Evolutionary conservation across 2,113 vertebrate genomes (phyloP), one percentile per base, ranked within the genome.

Genomic region (Vulpes lagopus): DNA sequence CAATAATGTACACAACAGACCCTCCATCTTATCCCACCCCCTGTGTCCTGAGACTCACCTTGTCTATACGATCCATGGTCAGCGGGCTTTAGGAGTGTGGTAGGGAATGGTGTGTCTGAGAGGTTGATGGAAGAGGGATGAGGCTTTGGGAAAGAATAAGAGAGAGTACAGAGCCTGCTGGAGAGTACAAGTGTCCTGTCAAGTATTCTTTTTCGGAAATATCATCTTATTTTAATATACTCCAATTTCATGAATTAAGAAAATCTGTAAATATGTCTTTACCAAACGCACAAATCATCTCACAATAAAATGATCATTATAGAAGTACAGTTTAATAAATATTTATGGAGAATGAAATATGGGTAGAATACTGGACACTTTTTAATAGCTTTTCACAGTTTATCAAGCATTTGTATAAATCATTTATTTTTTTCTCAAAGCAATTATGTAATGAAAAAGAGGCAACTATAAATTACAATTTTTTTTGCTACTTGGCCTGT

Each of bases 221-320:
- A 30, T 7, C 51, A 51, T 25, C 53, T 80, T 65, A 71, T 81
- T 69, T 93, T 82, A 81, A 79, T 16, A 53, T 90, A 69, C 6
- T 30, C 30, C 11, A 59, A 80, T 81, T 81, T 91, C 49, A 80
- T 79, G 49, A 96, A 86, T 65, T 86, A 85, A 67, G 53, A 90
- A 85, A 89, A 94, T 49, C 30, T 32, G 49, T 22, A 25, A 71
- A 55, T 85, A 43, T 96, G 57, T 83, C 57, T 93, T 87, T 91
- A 93, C n/a, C 57, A 83, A 83, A 90, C 32, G 83, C 15, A 81
- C 32, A 69, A 76, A 89, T 43, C 30, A 89, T 76, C 35, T 89
- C 25, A 93, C 67, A 91, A 49, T 83, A 79, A 95, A 76, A 85
- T 91, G 38, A 91, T 60, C 43, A 83, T 80, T 17, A 60, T 2